Conservation (phyloP, 2,888 invertebrate genomes). For the Siphonodentalium dalli region DNA sequence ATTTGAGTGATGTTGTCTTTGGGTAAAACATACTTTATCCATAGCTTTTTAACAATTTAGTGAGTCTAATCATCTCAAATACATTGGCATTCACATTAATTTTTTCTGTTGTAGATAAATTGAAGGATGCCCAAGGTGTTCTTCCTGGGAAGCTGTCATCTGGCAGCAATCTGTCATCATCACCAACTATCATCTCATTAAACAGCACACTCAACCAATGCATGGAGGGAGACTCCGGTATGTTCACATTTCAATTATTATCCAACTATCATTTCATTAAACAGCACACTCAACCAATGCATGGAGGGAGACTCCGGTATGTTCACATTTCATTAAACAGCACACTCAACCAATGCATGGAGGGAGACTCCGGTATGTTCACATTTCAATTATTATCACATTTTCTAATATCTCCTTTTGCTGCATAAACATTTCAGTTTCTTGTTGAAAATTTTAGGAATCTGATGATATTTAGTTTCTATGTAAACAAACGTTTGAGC, state of each 20-base stretch:
- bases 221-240: constrained; percentile 61
- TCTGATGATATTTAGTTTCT: no score
- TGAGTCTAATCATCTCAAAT: neutral
- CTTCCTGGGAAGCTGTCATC: constrained; percentile 18
- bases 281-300: constrained; percentile 59
- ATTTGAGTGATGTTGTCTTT: no score
- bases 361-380: constrained; percentile 55
- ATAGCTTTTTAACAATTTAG: no score
- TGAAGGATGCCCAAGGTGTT: no score
- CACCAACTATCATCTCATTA: constrained; percentile 57
- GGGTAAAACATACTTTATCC: no score
- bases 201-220: constrained; percentile 60
- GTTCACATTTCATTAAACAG: constrained; percentile 51
- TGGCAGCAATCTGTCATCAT: constrained; percentile 37
- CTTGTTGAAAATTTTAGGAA: no score
- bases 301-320: constrained; percentile 60
- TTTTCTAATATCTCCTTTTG: no score
- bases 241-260: no score
- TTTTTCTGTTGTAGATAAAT: neutral
- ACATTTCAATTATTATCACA: no score
- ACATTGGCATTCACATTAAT: neutral
- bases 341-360: constrained; percentile 60
- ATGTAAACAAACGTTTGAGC: no score
- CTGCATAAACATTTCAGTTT: no score
- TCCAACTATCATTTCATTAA: constrained; percentile 59